Base-by-base conservation (phyloP, 2,113 vertebrate species). In the Cepphus grylle region DNA sequence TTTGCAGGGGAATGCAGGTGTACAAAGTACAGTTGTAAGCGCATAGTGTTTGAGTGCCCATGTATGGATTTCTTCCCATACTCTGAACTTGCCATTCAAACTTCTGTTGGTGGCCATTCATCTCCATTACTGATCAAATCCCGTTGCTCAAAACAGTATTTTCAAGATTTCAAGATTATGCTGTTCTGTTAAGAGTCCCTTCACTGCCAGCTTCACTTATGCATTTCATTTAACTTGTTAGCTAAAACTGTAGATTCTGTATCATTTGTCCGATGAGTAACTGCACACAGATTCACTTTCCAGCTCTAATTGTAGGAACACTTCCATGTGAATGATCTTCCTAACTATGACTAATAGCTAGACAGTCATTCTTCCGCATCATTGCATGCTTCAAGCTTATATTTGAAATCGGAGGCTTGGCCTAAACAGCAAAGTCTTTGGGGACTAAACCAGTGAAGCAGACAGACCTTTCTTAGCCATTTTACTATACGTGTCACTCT, bases 281-380 rank as follows among this genome's bases (percentile, higher is more conserved):
- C 53, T 67, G 42, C 49, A 65, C 15, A 3, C 43, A 93, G 81
- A 85, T 94, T 87, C n/a, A 18, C 62, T 93, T 94, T 80, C 56
- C 11, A 88, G 49, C 29, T 61, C 3, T 18, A 84, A 2, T 0
- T 76, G 53, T 40, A 58, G 58, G 62, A 94, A 72, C 19, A 30
- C 5, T 92, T 92, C 55, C 77, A 49, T 6, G 30, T 7, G 23
- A 89, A 76, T 69, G 40, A 50, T 56, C 61, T 8, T 61, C 78
- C 40, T 83, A 81, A 34, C 77, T 72, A 6, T 94, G 94, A 80
- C 56, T 84, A 87, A 66, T 61, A 81, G 92, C 69, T 67, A 88
- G 72, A 45, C 63, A 53, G 38, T 84, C 52, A 56, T 88, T 95
- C 47, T 94, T 96, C 61, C 85, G 90, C 80, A 76, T 93, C 34